Base-by-base conservation (phyloP, 1,140 invertebrate species). In the Rhyacophila brunnea region DNA sequence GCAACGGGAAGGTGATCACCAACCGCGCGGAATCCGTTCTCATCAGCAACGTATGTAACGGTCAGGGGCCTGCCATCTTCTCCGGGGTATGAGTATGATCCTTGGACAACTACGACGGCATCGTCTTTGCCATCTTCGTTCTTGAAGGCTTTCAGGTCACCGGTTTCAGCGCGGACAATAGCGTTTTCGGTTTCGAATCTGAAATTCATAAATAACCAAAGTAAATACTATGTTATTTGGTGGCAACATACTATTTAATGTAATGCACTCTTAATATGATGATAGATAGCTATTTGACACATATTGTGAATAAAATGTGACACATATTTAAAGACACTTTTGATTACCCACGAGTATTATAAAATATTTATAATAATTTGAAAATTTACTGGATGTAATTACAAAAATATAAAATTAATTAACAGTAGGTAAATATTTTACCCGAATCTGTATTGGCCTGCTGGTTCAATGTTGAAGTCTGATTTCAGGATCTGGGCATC, bases 41-140 rank as follows among this genome's bases (percentile, higher is more conserved):
- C 87, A 64, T 91, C 89, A 20, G 90, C 90, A 18, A 85, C 83
- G 79, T 92, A 93, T 3, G 81, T 83, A 15, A 93, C 70, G 3
- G 79, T 77, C 55, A 89, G 83, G 44, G 83, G 74, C 18, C 85
- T 78, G 0, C 90, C 90, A 64, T 91, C 87, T 1, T 86, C 84
- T 15, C 84, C 85, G 5, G 83, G 86, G 75, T 90, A 93, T 4
- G 84, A 86, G 74, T 23, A 64, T 11, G 62, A 60, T 56, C 62
- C 62, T 38, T 19, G 50, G 63, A 76, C 67, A 49, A 71, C 71
- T 9, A 79, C 67, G 1, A 77, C 73, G 0, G 46, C 2, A 20
- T 75, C 73, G 34, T 72, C 69, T 49, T 77, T 76, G 52, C 74
- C 74, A 19, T 78, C 73, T 51, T 75, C 77, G 32, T 74, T 74